Base-by-base conservation (phyloP, 2,888 invertebrate species). In the Dorcus hopei region DNA sequence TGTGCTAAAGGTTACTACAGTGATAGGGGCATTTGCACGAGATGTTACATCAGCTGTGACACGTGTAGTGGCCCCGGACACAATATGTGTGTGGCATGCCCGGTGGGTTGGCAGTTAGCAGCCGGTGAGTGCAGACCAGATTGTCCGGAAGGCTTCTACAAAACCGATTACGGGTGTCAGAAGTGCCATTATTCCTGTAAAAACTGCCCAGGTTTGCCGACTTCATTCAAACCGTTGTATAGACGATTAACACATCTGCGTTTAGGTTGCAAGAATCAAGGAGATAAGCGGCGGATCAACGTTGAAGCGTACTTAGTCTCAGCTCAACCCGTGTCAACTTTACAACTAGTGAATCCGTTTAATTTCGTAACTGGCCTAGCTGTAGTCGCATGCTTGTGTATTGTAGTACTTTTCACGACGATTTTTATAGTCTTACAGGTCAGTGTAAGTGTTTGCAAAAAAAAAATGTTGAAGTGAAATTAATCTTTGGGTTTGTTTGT, bases 101-200 rank as follows among this genome's bases (percentile, higher is more conserved):
- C 91, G 0, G 79, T 80, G 3, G 89, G 89, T 3, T 92, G 91
- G 91, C 87, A 89, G 74, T 79, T 93, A 60, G 89, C 91, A 0
- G 90, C 90, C 2, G 92, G 93, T 2, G 90, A 92, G 75, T 93
- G 93, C 70, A 88, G 91, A 69, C 89, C 91, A 0, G 89, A 90
- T 70, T 94, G 94, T 76, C 92, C 93, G 0, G 89, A 90, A 78
- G 92, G 92, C 42, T 93, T 90, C 79, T 94, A 91, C 79, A 89
- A 91, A 78, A 88, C 88, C 3, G 84, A 86, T 63, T 90, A 86
- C 69, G 91, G 91, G 7, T 95, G 95, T 73, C 89, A 90, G 65
- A 91, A 90, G 77, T 95, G 95, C 79, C 93, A 93, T 80, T 90
- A 91, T 77, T 91, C 90, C 72, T 95, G 95, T 77, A 87, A 87